Evolutionary conservation across 2,888 invertebrate genomes (phyloP), one percentile per base, ranked within the genome.

Genomic region (Aradus depressus): DNA sequence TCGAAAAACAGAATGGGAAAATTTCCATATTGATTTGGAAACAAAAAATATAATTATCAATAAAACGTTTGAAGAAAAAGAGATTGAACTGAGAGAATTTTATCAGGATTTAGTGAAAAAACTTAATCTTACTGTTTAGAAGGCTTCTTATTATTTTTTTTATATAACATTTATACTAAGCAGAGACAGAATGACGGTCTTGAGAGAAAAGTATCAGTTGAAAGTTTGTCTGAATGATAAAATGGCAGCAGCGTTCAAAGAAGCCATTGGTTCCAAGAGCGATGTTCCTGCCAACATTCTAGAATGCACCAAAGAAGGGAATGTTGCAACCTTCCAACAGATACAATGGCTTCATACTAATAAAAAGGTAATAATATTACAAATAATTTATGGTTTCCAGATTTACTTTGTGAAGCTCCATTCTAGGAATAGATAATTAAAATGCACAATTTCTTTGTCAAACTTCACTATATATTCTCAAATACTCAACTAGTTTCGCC

Each of bases 11-110:
- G 79, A 82, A 67, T 85, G 83, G 81, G 75, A 81, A 62, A 73
- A 75, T 58, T 86, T 88, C 64, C 78, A 85, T 67, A 80, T 80
- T 73, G 81, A 84, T 67, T 80, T 88, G 70, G 80, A 81, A 63
- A 75, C 79, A 59, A 81, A 80, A 62, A 86, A 84, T 66, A 72
- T 76, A 59, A 75, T 81, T 65, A 80, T 88, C 59, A 84, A 88
- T 63, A 76, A 77, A 65, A 78, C 81, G 34, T 86, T 84, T 70
- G 77, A 80, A 64, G 78, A 81, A 63, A 85, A 86, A 67, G 84
- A 88, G 69, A 79, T 79, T 63, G 81, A 86, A 68, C 69, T 88
- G 4, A 70, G 75, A 58, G 79, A 81, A 58, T 77, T 82, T 61
- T 89, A 87, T 66, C 71, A 76, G 51, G 81, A 84, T 63, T 70